Conservation (phyloP, 2,797 vertebrate species). For the Gorsachius magnificus region DNA sequence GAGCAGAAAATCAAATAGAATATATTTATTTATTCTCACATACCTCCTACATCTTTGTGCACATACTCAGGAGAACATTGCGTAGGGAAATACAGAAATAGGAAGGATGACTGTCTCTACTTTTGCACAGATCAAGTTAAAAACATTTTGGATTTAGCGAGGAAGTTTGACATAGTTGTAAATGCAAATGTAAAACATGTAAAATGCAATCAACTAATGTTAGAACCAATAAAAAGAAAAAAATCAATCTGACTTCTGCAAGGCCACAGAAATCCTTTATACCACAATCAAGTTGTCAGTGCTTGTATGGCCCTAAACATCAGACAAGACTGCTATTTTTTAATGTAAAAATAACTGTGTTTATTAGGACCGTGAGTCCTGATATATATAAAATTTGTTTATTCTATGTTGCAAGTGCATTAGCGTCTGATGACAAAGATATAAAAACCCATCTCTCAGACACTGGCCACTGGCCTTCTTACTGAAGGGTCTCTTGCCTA, state of each 20-base stretch:
- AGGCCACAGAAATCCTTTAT: not conserved
- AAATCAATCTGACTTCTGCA: not conserved
- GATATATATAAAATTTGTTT: not conserved
- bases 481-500: not conserved
- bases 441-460: not conserved
- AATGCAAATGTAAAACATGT: not conserved
- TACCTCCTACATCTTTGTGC: not conserved
- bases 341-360: not conserved
- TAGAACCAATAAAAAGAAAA: not conserved
- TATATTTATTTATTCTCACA: not conserved
- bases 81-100: not conserved
- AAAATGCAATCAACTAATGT: not conserved
- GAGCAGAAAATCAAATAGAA: not conserved
- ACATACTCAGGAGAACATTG: not conserved
- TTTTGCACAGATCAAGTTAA: not conserved
- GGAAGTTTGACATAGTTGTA: not conserved
- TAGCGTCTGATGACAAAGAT: not conserved
- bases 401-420: not conserved
- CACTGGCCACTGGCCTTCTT: not conserved
- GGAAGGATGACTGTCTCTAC: not conserved
- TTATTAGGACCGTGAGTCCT: not conserved
- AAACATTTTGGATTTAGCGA: not conserved
- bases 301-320: not conserved
- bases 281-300: not conserved
- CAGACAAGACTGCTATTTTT: not conserved